phyloP scores from a whole-genome alignment of 2,888 invertebrate species.

The Drosophila mulleri region DNA sequence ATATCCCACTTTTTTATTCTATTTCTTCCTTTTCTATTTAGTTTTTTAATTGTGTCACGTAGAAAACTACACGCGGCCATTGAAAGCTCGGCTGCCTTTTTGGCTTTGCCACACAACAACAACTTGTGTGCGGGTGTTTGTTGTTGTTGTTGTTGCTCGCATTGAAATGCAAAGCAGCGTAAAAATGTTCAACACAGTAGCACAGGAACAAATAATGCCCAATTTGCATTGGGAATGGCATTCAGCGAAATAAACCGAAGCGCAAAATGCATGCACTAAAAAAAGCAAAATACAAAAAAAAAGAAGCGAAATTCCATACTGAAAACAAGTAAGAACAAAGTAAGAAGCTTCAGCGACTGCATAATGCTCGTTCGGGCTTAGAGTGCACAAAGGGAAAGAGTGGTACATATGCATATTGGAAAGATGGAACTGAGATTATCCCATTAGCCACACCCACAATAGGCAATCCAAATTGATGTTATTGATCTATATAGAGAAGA shows the following conservation, averaged over 20 bases:
- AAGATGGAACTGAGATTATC: too few relatives aligned
- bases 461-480: too few relatives aligned
- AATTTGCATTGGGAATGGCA: conserved; percentile 73
- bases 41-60: conserved; percentile 81
- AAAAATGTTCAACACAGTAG: conserved; percentile 73
- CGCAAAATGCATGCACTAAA: conserved; percentile 56
- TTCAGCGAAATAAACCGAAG: conserved; percentile 44
- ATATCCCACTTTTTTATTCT: conserved; percentile 12
- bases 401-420: too few relatives aligned
- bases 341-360: not conserved
- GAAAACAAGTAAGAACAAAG: not conserved
- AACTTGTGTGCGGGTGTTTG: conserved; percentile 34
- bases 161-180: conserved; percentile 78
- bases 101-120: conserved; percentile 51
- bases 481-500: not conserved
- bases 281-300: conserved; percentile 33
- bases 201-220: conserved; percentile 78
- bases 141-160: conserved; percentile 39
- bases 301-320: not conserved
- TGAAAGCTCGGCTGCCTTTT: conserved; percentile 66
- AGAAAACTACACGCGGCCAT: conserved; percentile 71
- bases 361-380: not conserved
- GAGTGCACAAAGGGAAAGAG: not conserved
- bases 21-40: conserved; percentile 68
- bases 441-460: too few relatives aligned